phyloP scores from a whole-genome alignment of 2,888 invertebrate genomes.

The Cactoblastis cactorum region DNA sequence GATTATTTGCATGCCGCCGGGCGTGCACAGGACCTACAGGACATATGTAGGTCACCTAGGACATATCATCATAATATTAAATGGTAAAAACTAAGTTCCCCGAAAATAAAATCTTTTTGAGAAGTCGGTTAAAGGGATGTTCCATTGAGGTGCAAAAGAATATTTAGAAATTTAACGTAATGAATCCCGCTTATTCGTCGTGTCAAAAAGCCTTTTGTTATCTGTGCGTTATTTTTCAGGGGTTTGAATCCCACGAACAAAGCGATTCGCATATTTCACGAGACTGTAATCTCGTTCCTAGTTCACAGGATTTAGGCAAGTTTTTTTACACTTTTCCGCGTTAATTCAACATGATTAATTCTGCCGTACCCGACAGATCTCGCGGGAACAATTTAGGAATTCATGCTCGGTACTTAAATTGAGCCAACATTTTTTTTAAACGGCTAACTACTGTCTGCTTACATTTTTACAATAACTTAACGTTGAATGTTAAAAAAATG shows the following conservation, averaged over 20 bases:
- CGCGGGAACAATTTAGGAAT: slow-evolving; percentile 19
- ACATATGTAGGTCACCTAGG: no score
- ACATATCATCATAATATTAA: no score
- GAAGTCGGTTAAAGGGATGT: slow-evolving; percentile 7
- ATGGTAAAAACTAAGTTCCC: no score
- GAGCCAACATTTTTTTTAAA: not conserved
- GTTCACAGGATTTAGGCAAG: slow-evolving; percentile 53
- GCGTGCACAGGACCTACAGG: no score
- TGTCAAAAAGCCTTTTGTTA: slow-evolving; percentile 70
- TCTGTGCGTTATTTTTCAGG: slow-evolving; percentile 67
- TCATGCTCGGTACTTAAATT: slow-evolving; percentile 13
- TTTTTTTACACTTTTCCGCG: slow-evolving; percentile 50
- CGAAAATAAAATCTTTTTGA: no score
- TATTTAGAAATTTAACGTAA: slow-evolving; percentile 48
- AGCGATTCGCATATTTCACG: slow-evolving; percentile 68
- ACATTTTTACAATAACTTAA: no score
- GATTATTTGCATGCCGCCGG: no score
- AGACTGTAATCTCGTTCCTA: slow-evolving; percentile 65
- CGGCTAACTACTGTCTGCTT: no score
- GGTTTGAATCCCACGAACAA: slow-evolving; percentile 62
- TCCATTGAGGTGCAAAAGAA: slow-evolving; percentile 45
- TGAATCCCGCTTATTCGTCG: slow-evolving; percentile 44
- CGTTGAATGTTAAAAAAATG: no score
- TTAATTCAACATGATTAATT: slow-evolving; percentile 46
- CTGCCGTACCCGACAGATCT: slow-evolving; percentile 21